Evolutionary conservation across 2,113 vertebrate species (phyloP).

Genomic region (Zootoca vivipara): DNA sequence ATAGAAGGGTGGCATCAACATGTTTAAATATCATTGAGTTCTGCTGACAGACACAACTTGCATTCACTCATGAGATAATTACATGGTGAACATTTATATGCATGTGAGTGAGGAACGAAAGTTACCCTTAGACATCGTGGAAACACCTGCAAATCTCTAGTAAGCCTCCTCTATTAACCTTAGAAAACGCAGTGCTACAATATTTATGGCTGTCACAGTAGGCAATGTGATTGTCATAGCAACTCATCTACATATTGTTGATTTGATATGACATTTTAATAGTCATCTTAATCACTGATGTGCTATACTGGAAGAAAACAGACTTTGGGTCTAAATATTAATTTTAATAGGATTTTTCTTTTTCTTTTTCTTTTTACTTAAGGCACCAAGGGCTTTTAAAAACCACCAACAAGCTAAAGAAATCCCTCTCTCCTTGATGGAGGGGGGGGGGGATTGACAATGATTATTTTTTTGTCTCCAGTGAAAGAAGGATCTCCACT

Average conservation of each 20-base stretch:
- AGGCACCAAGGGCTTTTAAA: constrained; percentile 11
- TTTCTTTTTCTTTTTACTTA: neutral
- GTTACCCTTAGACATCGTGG: constrained; percentile 16
- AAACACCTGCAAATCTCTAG: constrained; percentile 27
- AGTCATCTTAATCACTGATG: constrained; percentile 33
- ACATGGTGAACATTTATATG: neutral
- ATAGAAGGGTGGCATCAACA: neutral
- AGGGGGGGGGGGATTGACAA: neutral
- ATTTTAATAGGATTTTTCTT: constrained; percentile 21
- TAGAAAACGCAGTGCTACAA: constrained; percentile 16
- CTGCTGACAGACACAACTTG: neutral
- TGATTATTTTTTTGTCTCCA: neutral
- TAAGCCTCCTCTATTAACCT: constrained; percentile 16
- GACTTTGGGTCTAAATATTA: neutral
- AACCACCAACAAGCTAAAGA: constrained; percentile 8
- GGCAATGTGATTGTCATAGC: constrained; percentile 33
- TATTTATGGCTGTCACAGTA: constrained; percentile 59
- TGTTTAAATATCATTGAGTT: neutral
- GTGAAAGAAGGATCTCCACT: neutral
- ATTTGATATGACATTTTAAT: constrained; percentile 51
- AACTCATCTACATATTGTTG: constrained; percentile 44
- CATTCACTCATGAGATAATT: neutral
- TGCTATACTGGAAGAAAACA: constrained; percentile 31
- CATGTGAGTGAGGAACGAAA: neutral
- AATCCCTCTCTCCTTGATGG: neutral